Conservation (phyloP, 2,888 invertebrate genomes). For the Incurvaria masculella region DNA sequence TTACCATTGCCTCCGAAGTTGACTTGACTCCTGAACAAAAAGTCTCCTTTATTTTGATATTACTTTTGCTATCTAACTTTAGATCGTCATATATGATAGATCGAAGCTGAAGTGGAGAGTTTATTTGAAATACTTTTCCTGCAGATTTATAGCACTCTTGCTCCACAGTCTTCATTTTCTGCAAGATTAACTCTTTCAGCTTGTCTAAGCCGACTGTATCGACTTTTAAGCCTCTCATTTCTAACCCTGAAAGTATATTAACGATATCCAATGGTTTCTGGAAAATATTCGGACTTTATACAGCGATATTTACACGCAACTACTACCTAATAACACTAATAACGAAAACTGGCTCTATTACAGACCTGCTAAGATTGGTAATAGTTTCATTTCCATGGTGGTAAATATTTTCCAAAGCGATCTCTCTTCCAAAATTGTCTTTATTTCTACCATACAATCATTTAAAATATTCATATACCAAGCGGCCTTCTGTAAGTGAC, state of each 20-base stretch:
- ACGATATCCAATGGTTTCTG: no score
- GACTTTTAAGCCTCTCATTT: conserved; percentile 32
- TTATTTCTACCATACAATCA: conserved; percentile 22
- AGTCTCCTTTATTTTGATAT: conserved; percentile 36
- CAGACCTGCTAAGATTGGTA: conserved; percentile 41
- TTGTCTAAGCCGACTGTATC: conserved; percentile 29
- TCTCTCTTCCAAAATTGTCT: conserved; percentile 22
- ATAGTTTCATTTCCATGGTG: conserved; percentile 41
- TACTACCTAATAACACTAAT: no score
- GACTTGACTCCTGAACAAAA: conserved; percentile 35
- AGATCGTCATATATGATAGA: conserved; percentile 44
- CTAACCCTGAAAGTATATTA: no score
- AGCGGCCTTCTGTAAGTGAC: conserved; percentile 29
- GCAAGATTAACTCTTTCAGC: conserved; percentile 30
- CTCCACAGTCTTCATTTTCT: conserved; percentile 30
- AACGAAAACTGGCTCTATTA: no score
- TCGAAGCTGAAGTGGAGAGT: conserved; percentile 39
- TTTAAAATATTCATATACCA: conserved; percentile 29
- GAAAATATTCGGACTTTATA: background rate
- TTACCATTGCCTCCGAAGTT: conserved; percentile 44
- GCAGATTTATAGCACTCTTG: conserved; percentile 34
- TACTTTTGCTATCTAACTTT: conserved; percentile 33
- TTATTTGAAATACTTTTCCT: conserved; percentile 38
- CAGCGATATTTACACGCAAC: no score
- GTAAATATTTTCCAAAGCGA: conserved; percentile 38